Evolutionary conservation across 35 echinoderm and acorn worm species (phyloP).

Genomic region (Acanthaster planci): DNA sequence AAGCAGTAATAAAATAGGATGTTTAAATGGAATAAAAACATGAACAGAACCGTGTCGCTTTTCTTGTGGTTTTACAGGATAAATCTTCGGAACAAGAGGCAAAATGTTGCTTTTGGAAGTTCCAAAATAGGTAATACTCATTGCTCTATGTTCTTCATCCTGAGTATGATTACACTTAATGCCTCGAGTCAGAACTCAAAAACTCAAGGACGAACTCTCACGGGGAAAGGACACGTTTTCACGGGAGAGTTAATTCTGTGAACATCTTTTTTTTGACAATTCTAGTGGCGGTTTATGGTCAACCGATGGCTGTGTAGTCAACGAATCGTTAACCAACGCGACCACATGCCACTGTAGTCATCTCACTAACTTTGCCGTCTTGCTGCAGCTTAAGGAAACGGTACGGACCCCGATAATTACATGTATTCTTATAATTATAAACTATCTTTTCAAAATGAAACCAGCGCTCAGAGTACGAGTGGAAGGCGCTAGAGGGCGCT

Average conservation of each 20-base stretch:
- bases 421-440: background rate
- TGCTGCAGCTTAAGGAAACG: conserved; percentile 26
- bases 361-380: conserved; percentile 50
- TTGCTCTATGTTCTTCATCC: background rate
- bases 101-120: conserved; percentile 13
- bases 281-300: conserved; percentile 38
- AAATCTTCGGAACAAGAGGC: background rate
- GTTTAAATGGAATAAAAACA: too few species aligned
- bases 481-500: background rate
- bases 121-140: background rate
- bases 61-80: background rate
- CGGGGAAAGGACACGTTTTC: too few species aligned
- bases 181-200: too few species aligned
- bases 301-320: conserved; percentile 20
- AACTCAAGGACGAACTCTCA: too few species aligned
- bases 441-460: background rate
- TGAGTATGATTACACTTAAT: too few species aligned
- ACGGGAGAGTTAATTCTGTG: background rate
- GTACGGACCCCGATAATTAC: background rate
- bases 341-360: conserved; percentile 43
- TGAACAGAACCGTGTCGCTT: too few species aligned
- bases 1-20: too few species aligned
- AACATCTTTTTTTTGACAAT: background rate
- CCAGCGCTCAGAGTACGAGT: background rate
- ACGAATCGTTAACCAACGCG: background rate